phyloP scores from a whole-genome alignment of 2,797 vertebrate genomes.

The Gymnocypris eckloni region DNA sequence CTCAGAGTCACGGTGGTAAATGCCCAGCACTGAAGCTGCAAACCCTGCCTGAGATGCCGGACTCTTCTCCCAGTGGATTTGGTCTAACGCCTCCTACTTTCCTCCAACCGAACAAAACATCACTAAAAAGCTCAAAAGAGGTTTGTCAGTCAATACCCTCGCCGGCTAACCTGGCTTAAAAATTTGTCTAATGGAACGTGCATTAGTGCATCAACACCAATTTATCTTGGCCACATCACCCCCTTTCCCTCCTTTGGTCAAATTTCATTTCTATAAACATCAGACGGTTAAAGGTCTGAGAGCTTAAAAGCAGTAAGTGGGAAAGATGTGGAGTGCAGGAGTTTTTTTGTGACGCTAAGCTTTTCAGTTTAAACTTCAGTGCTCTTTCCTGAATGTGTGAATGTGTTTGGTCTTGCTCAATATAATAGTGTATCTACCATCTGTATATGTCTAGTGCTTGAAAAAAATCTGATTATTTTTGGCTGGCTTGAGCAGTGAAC shows the following conservation, averaged over 20 bases:
- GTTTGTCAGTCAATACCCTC: slow-evolving; percentile 14
- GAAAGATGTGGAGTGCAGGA: neutral
- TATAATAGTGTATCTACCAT: neutral
- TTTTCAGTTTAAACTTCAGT: slow-evolving; percentile 18
- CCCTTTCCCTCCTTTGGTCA: slow-evolving; percentile 7
- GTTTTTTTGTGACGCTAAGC: neutral
- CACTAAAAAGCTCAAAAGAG: slow-evolving; percentile 28
- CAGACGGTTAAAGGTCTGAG: neutral
- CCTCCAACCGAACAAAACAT: neutral
- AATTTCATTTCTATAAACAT: slow-evolving; percentile 16
- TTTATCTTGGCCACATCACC: neutral
- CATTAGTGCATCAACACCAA: slow-evolving; percentile 17
- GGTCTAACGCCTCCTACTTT: neutral
- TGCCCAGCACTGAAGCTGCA: slow-evolving; percentile 4
- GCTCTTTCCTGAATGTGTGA: neutral
- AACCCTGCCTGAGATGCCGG: neutral
- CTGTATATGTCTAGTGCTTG: neutral
- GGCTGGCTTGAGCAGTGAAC: neutral
- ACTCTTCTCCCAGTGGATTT: neutral
- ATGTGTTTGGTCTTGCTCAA: slow-evolving; percentile 14
- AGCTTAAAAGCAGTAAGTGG: slow-evolving; percentile 22
- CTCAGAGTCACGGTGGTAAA: slow-evolving; percentile 20
- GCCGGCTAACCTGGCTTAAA: neutral
- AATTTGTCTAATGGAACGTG: neutral
- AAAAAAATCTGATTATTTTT: neutral